Percentiles rank a stretch among this genome's conserved stretches.
Evolutionary conservation across 2,797 vertebrate species (phyloP).

Genomic region (Channa striata): DNA sequence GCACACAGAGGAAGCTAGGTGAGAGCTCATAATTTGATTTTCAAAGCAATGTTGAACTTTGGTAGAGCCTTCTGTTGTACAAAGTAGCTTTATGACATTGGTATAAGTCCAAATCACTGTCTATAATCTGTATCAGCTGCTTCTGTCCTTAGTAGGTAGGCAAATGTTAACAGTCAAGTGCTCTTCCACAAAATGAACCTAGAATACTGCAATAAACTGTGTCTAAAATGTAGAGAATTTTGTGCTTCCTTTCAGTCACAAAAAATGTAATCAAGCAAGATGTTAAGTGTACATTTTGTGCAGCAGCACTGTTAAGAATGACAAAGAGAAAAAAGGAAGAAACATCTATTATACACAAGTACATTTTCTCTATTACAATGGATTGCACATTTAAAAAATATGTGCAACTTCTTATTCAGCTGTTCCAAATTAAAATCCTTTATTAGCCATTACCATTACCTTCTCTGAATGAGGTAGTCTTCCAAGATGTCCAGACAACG

Average conservation of each 20-base stretch:
- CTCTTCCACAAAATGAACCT: neutral
- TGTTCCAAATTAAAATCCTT: neutral
- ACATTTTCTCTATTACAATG: too few species aligned
- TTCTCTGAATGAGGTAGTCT: slow-evolving; percentile 99
- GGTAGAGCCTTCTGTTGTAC: neutral
- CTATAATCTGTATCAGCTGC: slow-evolving; percentile 9
- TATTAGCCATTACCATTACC: slow-evolving; percentile 76
- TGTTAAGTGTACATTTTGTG: too few species aligned
- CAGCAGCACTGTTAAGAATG: too few species aligned
- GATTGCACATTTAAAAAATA: too few species aligned
- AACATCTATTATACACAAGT: too few species aligned
- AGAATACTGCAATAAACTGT: neutral
- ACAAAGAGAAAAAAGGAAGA: too few species aligned
- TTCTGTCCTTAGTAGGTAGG: neutral
- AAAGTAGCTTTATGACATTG: slow-evolving; percentile 8
- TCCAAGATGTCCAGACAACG: slow-evolving; percentile 99
- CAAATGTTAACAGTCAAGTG: neutral
- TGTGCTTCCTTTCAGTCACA: neutral
- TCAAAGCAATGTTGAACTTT: slow-evolving; percentile 4
- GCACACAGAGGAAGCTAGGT: slow-evolving; percentile 8
- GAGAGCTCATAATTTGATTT: slow-evolving; percentile 15
- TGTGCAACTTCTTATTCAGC: neutral
- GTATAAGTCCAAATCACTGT: slow-evolving; percentile 13
- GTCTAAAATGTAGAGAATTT: neutral
- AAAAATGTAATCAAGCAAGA: neutral